A percentile compares a stretch with the other conserved stretches of the same genome.
Evolutionary conservation across 2,888 invertebrate genomes (phyloP).

Genomic region (Ectemnius lituratus): DNA sequence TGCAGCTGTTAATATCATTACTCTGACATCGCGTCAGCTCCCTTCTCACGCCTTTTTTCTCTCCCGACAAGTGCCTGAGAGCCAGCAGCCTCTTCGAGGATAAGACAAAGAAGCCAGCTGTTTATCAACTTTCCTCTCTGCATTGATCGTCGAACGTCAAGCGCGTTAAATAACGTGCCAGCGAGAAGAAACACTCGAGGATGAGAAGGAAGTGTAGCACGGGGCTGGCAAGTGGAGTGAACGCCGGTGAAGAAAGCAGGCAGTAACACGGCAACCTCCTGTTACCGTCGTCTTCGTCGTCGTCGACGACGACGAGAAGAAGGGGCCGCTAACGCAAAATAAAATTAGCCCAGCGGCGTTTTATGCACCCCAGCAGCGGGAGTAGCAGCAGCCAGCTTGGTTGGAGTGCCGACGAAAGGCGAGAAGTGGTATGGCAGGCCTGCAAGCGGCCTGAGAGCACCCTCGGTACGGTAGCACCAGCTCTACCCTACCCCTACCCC

Average conservation of each 20-base stretch:
- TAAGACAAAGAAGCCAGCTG: constrained; percentile 35
- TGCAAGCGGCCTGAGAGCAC: constrained; percentile 15
- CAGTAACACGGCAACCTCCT: constrained; percentile 32
- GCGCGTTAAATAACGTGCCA: not conserved
- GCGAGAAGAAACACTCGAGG: not conserved
- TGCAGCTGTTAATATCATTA: constrained; percentile 44
- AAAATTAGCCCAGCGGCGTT: constrained; percentile 68
- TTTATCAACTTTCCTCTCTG: constrained; percentile 43
- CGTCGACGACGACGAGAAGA: constrained; percentile 24
- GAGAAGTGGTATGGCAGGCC: constrained; percentile 13
- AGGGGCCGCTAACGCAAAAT: constrained; percentile 59
- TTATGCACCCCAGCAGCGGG: constrained; percentile 49
- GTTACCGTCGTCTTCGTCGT: constrained; percentile 35
- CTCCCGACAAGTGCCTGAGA: constrained; percentile 1
- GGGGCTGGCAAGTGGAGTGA: constrained; percentile 16
- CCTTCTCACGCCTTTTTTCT: constrained; percentile 12
- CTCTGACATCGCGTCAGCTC: constrained; percentile 5
- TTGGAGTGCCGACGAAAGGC: constrained; percentile 21
- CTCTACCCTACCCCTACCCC: constrained; percentile 13
- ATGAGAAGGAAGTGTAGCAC: constrained; percentile 9
- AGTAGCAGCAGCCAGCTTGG: constrained; percentile 7
- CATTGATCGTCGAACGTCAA: constrained; percentile 29
- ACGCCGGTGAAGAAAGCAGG: not conserved
- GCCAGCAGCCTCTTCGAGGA: not conserved
- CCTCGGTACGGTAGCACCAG: not conserved